Percentiles rank a stretch among this genome's conserved stretches.
Conservation (phyloP, 2,113 vertebrate genomes). For the Mustelus asterias region DNA sequence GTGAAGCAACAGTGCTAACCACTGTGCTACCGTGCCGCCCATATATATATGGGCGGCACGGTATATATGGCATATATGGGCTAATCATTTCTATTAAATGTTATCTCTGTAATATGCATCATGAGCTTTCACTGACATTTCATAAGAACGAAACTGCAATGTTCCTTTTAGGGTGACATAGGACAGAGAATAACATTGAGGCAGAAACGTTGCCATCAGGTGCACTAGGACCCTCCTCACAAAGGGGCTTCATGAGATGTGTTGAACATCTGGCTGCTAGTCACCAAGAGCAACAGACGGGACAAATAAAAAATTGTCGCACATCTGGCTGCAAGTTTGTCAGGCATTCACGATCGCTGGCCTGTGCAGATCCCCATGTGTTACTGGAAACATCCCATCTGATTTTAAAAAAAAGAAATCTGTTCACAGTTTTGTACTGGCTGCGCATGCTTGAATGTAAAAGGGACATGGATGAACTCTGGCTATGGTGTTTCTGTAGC, state of each 20-base stretch:
- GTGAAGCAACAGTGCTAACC: no score
- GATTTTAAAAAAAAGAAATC: neutral
- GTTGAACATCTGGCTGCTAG: neutral
- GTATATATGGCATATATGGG: no score
- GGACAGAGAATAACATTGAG: neutral
- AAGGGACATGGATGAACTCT: neutral
- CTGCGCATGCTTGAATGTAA: neutral
- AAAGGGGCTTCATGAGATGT: neutral
- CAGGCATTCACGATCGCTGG: neutral
- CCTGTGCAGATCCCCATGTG: neutral
- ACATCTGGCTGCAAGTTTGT: neutral
- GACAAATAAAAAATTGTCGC: neutral
- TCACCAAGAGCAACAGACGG: neutral
- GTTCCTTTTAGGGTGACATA: neutral
- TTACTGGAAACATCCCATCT: neutral
- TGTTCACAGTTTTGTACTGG: neutral
- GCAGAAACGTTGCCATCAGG: neutral
- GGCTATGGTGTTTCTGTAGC: neutral
- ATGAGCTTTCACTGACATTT: neutral
- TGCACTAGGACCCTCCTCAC: neutral
- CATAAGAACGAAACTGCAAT: no score
- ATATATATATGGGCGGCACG: no score
- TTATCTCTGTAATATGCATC: neutral
- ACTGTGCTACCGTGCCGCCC: no score
- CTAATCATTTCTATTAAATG: neutral